Percentiles rank a stretch among this genome's conserved stretches.
Evolutionary conservation across 2,113 vertebrate genomes (phyloP).

Genomic region (Serilophus lunatus): DNA sequence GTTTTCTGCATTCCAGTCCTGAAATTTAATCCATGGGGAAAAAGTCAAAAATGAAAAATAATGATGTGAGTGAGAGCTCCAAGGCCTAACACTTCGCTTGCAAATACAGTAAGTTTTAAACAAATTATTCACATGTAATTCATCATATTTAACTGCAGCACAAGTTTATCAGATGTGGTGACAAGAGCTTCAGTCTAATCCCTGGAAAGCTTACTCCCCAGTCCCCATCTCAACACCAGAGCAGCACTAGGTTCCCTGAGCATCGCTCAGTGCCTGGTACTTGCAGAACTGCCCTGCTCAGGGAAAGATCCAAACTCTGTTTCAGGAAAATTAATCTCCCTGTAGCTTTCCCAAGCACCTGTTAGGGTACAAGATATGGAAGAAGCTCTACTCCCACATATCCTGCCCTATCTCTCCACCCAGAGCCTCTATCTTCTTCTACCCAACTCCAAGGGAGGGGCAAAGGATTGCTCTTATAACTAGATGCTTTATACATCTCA

Average conservation of each 20-base stretch:
- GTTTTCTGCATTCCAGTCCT: not conserved
- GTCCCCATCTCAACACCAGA: fast-evolving
- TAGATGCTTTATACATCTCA: not conserved
- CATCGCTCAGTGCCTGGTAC: not conserved
- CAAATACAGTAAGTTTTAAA: not conserved
- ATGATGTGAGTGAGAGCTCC: not conserved
- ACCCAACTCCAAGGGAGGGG: not conserved
- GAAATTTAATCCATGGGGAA: not conserved
- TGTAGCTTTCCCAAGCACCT: not conserved
- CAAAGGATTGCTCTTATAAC: not conserved
- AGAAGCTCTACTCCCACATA: not conserved
- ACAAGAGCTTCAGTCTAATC: not conserved
- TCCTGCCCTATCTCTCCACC: not conserved
- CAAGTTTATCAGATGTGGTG: not conserved
- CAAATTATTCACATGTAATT: not conserved
- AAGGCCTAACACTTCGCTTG: not conserved
- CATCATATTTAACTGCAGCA: not conserved
- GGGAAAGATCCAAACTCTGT: not conserved
- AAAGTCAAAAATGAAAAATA: not conserved
- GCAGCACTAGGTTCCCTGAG: not conserved
- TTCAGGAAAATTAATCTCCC: not conserved
- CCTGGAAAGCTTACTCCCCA: not conserved
- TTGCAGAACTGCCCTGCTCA: not conserved
- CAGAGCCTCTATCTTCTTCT: not conserved
- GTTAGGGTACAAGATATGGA: not conserved